phyloP scores from a whole-genome alignment of 2,888 invertebrate species.

The Autographa gamma region DNA sequence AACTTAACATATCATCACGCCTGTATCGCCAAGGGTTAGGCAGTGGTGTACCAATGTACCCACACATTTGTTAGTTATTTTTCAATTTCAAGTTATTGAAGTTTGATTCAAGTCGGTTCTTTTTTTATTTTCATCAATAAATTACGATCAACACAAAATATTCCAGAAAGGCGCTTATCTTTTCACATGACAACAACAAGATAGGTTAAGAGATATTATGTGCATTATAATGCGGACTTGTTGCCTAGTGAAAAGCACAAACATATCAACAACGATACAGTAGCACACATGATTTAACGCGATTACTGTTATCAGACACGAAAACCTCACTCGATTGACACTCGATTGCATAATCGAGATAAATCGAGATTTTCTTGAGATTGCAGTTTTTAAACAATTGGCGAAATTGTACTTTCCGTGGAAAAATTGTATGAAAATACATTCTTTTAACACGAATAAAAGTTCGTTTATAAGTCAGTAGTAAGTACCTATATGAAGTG shows the following conservation, averaged over 20 bases:
- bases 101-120: too few relatives aligned
- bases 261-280: background rate
- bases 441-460: too few relatives aligned
- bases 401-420: background rate
- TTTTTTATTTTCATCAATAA: too few relatives aligned
- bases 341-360: conserved; percentile 7
- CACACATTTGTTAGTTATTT: too few relatives aligned
- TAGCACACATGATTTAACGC: conserved; percentile 7
- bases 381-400: background rate
- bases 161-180: background rate
- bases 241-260: background rate
- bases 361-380: background rate
- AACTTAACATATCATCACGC: too few relatives aligned
- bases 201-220: background rate
- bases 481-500: too few relatives aligned
- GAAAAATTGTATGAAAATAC: background rate
- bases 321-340: conserved; percentile 5
- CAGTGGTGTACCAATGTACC: too few relatives aligned
- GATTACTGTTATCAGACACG: conserved; percentile 7
- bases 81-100: too few relatives aligned
- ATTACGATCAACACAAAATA: background rate
- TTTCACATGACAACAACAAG: background rate
- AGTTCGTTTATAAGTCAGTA: too few relatives aligned
- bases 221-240: background rate
- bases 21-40: too few relatives aligned